Evolutionary conservation across 2,113 vertebrate species (phyloP), one percentile per base, ranked within the genome.

Genomic region (Pangasianodon gigas): DNA sequence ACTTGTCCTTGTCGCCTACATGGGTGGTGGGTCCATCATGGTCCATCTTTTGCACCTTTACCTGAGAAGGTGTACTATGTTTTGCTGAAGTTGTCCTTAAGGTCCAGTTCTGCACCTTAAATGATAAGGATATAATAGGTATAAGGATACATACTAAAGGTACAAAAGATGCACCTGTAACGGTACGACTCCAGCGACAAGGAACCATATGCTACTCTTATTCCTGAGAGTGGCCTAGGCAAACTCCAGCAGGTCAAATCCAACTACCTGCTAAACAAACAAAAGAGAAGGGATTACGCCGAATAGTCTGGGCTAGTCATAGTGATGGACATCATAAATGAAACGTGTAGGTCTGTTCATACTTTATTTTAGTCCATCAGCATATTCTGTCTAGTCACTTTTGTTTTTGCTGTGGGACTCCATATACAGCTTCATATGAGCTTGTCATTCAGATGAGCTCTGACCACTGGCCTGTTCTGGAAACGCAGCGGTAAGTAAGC

Each of bases 381-480:
- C 37, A 62, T 84, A 14, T 84, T 84, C 54, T 26, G 21, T 44
- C 82, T 84, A 37, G 3, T 60, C 86, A 46, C 24, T 77, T 37
- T 87, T 77, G 86, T 37, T 71, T 71, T 58, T 48, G 37, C 18
- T 75, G 44, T 58, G 7, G 2, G 60, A 82, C 26, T 82, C 24
- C 11, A 84, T 54, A 65, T 84, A 19, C 26, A 71, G 79, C 62
- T 48, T 65, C n/a, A 46, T 77, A 24, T 24, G 41, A 77, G 74
- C 54, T 71, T 89, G 77, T 46, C 37, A 89, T 84, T 79, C 56
- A 85, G 52, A 46, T 62, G 69, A 85, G 71, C 37, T 52, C 41
- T 29, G 51, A 85, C 21, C 51, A 56, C 7, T 85, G 52, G 52
- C 21, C 60, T 81, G 48, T 41, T 83, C 58, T 48, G 69, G 87